Conservation (phyloP, 1,140 invertebrate genomes). For the Achatina immaculata region DNA sequence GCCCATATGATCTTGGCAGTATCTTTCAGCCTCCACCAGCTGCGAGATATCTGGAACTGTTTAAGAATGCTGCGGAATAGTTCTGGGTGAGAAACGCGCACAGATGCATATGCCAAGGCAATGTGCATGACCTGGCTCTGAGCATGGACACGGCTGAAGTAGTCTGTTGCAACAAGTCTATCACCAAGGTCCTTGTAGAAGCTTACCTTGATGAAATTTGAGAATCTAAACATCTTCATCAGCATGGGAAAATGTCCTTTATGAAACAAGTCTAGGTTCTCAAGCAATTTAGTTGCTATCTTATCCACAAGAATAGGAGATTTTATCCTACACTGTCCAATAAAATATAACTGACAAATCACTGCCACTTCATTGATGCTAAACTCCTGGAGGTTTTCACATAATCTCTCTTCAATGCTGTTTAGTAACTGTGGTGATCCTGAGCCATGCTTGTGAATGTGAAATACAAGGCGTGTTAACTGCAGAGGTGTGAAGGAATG, state of each 20-base stretch:
- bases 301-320: conserved; percentile 15
- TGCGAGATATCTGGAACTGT: background rate
- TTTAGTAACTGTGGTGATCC: background rate
- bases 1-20: conserved; percentile 34
- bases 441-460: conserved; percentile 1
- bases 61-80: conserved; percentile 5
- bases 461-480: conserved; percentile 20
- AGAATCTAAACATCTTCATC: conserved; percentile 32
- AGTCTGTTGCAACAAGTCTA: background rate
- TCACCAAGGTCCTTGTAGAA: conserved; percentile 32
- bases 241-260: conserved; percentile 7
- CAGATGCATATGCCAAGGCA: conserved; percentile 30
- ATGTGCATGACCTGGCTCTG: conserved; percentile 28
- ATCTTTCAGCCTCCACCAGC: background rate
- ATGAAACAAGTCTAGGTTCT: conserved; percentile 5
- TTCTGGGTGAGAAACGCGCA: conserved; percentile 21
- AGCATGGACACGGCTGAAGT: background rate
- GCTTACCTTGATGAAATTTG: conserved; percentile 34
- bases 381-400: background rate
- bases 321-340: background rate
- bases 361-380: conserved; percentile 13
- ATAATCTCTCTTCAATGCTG: conserved; percentile 11
- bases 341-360: conserved; percentile 19
- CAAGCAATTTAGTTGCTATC: conserved; percentile 23
- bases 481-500: conserved; percentile 15